Evolutionary conservation across 1,140 invertebrate genomes (phyloP).

Genomic region (Drosophila miranda): DNA sequence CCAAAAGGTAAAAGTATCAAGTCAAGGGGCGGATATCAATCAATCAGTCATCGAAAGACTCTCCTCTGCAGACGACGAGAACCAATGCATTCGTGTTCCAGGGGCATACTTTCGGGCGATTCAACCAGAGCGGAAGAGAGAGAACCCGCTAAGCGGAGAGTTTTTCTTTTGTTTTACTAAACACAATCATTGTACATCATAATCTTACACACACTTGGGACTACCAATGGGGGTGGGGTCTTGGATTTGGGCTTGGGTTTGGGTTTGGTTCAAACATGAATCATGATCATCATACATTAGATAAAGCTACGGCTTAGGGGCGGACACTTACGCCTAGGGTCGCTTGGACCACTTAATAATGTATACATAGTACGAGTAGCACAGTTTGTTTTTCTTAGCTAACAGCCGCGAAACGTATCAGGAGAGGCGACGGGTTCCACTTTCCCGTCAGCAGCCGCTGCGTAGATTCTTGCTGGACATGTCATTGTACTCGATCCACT

Average conservation of each 20-base stretch:
- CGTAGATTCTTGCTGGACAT: conserved; percentile 86
- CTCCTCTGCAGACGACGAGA: too few relatives aligned
- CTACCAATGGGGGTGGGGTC: conserved; percentile 18
- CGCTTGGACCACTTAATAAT: too few relatives aligned
- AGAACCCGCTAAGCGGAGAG: background rate
- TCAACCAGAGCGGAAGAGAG: background rate
- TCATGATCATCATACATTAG: too few relatives aligned
- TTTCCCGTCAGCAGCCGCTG: conserved; percentile 79
- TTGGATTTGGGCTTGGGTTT: background rate
- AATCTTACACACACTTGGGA: conserved; percentile 41
- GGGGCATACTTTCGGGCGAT: conserved; percentile 4
- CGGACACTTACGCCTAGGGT: too few relatives aligned
- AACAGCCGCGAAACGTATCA: too few relatives aligned
- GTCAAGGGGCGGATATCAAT: too few relatives aligned
- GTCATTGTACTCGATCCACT: conserved; percentile 88
- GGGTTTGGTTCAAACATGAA: too few relatives aligned
- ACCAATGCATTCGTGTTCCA: too few relatives aligned
- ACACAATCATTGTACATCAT: conserved; percentile 43
- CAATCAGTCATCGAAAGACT: too few relatives aligned
- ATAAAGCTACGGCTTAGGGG: too few relatives aligned
- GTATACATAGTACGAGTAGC: too few relatives aligned
- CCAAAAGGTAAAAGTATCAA: background rate
- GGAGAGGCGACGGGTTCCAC: background rate
- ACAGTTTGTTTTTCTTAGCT: too few relatives aligned
- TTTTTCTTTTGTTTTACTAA: conserved; percentile 31